Evolutionary conservation across 2,113 vertebrate species (phyloP).

Genomic region (Philantomba maxwellii): DNA sequence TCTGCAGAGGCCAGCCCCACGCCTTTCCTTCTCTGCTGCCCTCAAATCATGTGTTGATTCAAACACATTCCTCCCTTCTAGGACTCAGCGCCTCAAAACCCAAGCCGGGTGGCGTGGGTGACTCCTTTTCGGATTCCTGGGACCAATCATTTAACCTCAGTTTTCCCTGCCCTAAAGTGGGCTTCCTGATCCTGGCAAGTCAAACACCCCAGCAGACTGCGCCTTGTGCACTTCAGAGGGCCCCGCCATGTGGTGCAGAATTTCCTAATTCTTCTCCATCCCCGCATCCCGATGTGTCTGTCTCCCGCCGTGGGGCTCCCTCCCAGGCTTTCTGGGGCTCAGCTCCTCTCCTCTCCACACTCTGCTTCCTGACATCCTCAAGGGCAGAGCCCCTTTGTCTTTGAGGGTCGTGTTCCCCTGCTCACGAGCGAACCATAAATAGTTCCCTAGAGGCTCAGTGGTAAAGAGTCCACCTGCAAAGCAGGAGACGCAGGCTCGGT

Average conservation of each 20-base stretch:
- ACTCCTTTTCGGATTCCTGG: background rate
- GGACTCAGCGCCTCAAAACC: background rate
- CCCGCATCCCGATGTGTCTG: background rate
- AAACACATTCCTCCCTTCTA: background rate
- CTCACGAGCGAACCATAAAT: rapidly evolving
- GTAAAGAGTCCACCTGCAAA: background rate
- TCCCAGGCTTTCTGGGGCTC: background rate
- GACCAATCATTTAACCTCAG: background rate
- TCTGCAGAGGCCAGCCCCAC: rapidly evolving
- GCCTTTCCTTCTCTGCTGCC: background rate
- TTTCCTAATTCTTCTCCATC: background rate
- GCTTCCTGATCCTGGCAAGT: background rate
- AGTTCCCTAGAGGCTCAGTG: background rate
- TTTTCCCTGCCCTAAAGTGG: rapidly evolving
- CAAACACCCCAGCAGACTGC: rapidly evolving
- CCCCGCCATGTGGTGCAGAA: rapidly evolving
- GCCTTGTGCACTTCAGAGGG: background rate
- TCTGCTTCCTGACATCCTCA: background rate
- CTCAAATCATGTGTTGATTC: background rate
- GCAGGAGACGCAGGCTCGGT: background rate
- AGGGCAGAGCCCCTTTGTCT: background rate
- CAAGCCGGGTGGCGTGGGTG: rapidly evolving
- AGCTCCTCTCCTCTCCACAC: background rate
- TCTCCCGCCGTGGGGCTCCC: rapidly evolving
- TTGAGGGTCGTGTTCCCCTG: rapidly evolving